Evolutionary conservation across 2,797 vertebrate species (phyloP).

Genomic region (Sarcoramphus papa): DNA sequence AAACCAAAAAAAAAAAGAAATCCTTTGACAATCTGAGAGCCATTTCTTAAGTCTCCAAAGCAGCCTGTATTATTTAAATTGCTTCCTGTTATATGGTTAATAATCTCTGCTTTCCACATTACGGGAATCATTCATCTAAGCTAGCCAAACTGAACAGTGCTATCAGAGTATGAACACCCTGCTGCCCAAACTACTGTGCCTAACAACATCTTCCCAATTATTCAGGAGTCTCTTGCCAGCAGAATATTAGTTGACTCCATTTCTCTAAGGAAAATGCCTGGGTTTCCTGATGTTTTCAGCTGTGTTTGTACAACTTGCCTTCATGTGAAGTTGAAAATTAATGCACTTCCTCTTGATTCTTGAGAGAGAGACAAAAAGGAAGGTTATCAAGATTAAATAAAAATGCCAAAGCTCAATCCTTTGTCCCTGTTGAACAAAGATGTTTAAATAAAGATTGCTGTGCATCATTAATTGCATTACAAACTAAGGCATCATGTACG

Average conservation of each 20-base stretch:
- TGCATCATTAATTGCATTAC: not conserved
- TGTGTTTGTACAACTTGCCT: slow-evolving; percentile 48
- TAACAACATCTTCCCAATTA: not conserved
- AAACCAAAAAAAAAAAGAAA: not conserved
- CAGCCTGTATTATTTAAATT: slow-evolving; percentile 35
- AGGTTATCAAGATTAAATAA: slow-evolving; percentile 15
- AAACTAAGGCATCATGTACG: not conserved
- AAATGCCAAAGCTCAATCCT: not conserved
- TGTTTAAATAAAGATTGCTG: not conserved
- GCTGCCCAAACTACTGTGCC: not conserved
- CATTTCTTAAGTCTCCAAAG: not conserved
- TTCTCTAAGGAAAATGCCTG: slow-evolving; percentile 15
- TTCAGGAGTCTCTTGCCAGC: not conserved
- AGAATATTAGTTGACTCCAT: not conserved
- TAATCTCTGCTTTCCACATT: slow-evolving; percentile 46
- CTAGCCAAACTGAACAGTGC: not conserved
- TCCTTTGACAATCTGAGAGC: not conserved
- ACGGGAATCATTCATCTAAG: not conserved
- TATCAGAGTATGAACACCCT: not conserved
- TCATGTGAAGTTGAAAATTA: slow-evolving; percentile 26
- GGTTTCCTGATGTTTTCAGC: slow-evolving; percentile 54
- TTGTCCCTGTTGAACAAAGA: not conserved
- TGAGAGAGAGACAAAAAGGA: not conserved
- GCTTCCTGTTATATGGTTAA: slow-evolving; percentile 40
- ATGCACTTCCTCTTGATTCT: slow-evolving; percentile 31